phyloP scores from a whole-genome alignment of 2,113 vertebrate genomes.

The Vicugna pacos region DNA sequence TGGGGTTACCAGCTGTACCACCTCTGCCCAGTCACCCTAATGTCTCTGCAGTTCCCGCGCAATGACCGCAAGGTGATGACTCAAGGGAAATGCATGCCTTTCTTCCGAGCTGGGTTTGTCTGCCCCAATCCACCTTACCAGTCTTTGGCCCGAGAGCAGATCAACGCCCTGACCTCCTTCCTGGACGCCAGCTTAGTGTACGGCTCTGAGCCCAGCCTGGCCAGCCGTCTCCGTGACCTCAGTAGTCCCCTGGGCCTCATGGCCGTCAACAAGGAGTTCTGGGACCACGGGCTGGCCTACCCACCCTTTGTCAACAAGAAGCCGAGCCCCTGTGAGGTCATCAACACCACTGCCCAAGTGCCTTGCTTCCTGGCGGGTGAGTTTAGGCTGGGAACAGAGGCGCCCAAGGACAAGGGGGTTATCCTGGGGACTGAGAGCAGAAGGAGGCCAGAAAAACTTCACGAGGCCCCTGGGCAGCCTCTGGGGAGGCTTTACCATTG shows the following conservation, averaged over 20 bases:
- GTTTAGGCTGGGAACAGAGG: background rate
- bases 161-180: conserved; percentile 93
- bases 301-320: conserved; percentile 87
- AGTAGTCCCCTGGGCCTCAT: conserved; percentile 90
- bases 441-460: background rate
- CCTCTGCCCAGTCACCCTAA: background rate
- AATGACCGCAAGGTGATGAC: conserved; percentile 65
- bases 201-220: conserved; percentile 86
- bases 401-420: background rate
- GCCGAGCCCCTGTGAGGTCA: conserved; percentile 83
- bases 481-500: background rate
- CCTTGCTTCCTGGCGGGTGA: conserved; percentile 88
- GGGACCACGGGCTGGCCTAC: conserved; percentile 87
- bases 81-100: conserved; percentile 81
- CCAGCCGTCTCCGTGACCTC: conserved; percentile 88
- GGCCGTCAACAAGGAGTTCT: conserved; percentile 90
- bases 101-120: conserved; percentile 79
- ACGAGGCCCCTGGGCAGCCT: background rate
- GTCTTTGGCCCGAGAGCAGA: conserved; percentile 89
- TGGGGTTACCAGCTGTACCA: background rate
- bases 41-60: conserved; percentile 76
- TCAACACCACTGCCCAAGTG: conserved; percentile 77
- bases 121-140: background rate
- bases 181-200: conserved; percentile 95
- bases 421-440: background rate